Percentiles rank a stretch among this genome's conserved stretches.
Conservation (phyloP, 2,797 vertebrate species). For the Peromyscus nudipes region DNA sequence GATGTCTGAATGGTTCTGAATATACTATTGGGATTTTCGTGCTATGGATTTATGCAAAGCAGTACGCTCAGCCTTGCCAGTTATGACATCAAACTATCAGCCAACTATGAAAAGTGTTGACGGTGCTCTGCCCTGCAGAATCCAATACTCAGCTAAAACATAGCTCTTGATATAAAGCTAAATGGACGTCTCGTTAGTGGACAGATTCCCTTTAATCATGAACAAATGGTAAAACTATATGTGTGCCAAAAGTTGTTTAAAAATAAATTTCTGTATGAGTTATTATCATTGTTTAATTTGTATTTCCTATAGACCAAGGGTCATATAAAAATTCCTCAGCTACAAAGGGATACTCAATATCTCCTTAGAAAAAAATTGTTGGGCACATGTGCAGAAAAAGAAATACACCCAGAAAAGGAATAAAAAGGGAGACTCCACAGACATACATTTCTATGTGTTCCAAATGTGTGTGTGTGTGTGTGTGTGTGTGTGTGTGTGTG, state of each 20-base stretch:
- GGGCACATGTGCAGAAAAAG: neutral
- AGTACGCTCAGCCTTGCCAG: neutral
- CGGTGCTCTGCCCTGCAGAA: neutral
- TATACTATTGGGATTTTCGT: neutral
- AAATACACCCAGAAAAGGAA: neutral
- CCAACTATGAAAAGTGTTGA: neutral
- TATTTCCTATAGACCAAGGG: neutral
- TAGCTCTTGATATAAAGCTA: neutral
- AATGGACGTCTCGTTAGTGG: neutral
- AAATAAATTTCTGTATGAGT: neutral
- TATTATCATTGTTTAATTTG: neutral
- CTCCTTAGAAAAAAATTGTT: neutral
- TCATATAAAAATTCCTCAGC: neutral
- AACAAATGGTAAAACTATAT: neutral
- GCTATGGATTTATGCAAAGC: neutral
- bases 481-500: too few species aligned
- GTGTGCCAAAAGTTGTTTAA: neutral
- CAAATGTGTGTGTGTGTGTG: neutral
- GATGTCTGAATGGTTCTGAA: neutral
- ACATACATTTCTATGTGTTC: neutral
- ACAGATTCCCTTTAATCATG: neutral
- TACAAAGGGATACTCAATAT: neutral
- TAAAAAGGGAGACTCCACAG: neutral
- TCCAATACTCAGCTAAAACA: neutral
- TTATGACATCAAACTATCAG: neutral